Conservation (phyloP, 2,888 invertebrate genomes). For the Sepiola atlantica region DNA sequence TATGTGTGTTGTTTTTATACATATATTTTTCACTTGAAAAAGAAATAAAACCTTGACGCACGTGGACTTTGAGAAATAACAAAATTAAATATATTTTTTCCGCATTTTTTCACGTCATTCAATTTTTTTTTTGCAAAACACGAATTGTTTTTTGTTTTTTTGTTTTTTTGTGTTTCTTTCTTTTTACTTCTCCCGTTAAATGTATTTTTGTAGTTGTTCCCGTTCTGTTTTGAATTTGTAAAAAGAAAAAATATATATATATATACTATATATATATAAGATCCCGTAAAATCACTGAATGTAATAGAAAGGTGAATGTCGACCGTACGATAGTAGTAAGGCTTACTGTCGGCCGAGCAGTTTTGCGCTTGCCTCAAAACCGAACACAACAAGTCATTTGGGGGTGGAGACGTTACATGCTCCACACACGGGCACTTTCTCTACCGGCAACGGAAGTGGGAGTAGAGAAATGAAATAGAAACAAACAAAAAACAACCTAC, state of each 20-base stretch:
- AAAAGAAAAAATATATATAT: background rate
- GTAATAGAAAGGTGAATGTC: background rate
- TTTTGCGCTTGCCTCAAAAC: background rate
- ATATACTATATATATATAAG: too few species aligned
- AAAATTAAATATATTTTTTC: background rate
- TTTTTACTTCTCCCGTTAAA: background rate
- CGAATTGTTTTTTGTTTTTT: background rate
- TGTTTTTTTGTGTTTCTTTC: background rate
- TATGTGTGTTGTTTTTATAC: background rate
- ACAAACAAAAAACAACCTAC: too few species aligned
- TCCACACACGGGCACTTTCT: background rate
- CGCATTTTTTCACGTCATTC: background rate
- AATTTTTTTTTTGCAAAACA: background rate
- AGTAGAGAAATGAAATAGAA: too few species aligned
- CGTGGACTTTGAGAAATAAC: background rate
- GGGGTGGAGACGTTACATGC: background rate
- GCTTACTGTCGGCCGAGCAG: background rate
- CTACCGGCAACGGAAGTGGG: background rate
- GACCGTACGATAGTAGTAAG: constrained; percentile 1
- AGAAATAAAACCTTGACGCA: background rate
- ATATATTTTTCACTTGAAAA: background rate
- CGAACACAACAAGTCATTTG: background rate
- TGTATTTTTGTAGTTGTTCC: background rate
- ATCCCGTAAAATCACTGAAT: background rate
- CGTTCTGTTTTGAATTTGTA: too few species aligned